Conservation (phyloP, 2,888 invertebrate genomes). For the Gandaritis pyraliata region DNA sequence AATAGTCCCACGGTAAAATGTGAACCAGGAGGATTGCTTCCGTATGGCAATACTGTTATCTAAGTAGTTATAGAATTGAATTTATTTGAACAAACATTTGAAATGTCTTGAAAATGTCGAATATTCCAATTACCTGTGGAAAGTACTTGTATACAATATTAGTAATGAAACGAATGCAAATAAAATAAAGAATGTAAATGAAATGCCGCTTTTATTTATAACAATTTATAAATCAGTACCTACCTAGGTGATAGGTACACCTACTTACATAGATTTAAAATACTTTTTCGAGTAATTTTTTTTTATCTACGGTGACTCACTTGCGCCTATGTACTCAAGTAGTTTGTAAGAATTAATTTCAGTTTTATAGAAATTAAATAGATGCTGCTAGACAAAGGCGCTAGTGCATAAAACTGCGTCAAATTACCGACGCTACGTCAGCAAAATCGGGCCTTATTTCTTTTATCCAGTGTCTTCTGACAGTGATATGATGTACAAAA, state of each 20-base stretch:
- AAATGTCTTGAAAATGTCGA: slow-evolving; percentile 47
- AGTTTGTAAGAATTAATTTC: too few species aligned
- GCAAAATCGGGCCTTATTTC: too few species aligned
- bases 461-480: slow-evolving; percentile 9
- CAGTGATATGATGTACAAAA: slow-evolving; percentile 36
- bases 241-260: too few species aligned
- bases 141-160: slow-evolving; percentile 43
- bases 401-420: too few species aligned
- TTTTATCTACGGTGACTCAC: background rate
- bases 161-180: slow-evolving; percentile 49
- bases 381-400: too few species aligned
- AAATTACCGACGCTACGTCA: too few species aligned
- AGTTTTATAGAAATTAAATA: too few species aligned
- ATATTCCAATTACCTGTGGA: slow-evolving; percentile 53
- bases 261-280: background rate
- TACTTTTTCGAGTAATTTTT: slow-evolving; percentile 1
- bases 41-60: slow-evolving; percentile 11
- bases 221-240: background rate
- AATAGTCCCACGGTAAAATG: background rate
- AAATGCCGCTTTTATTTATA: slow-evolving; percentile 26
- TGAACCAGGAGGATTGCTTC: background rate
- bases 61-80: slow-evolving; percentile 32
- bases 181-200: slow-evolving; percentile 48
- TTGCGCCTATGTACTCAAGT: too few species aligned
- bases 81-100: slow-evolving; percentile 35